Base-by-base conservation (phyloP, 2,113 vertebrate species). In the Erythrocebus patas region DNA sequence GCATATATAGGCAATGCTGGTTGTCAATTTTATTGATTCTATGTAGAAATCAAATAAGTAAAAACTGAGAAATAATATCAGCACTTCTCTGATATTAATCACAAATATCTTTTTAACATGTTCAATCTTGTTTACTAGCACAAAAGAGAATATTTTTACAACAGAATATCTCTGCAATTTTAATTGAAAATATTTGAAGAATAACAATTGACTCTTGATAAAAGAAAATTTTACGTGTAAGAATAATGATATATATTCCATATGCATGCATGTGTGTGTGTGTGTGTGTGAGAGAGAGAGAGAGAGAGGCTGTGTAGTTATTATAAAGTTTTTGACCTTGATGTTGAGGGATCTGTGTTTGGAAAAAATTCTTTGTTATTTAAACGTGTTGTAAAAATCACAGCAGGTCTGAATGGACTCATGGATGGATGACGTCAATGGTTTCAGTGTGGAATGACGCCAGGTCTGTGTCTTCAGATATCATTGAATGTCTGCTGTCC, bases 231-330 rank as follows among this genome's bases (percentile, higher is more conserved):
- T 18, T 16, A 90, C 50, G 7, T 73, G 12, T 82, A 68, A 57
- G 30, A 64, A 81, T 48, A 85, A 50, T 35, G 43, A 40, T 43
- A 76, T 8, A 43, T 43, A 55, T 57, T 43, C 22, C 6, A 3
- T 10, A 6, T 2, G 16, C 2, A 0, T 3, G 1, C 2, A 8
- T 5, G 5, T 38, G 32, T 10, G 32, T 45, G 72, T 35, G 20
- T 32, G 32, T 10, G 11, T n/a, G 38, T 27, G 32, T 80, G 38
- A 61, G 59, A 61, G 25, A 52, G 16, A 52, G 52, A 6, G 59
- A 64, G 27, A 64, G 61, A 64, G 25, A 83, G 30, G 32, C 3
- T 48, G 2, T 50, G 35, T 1, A 3, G 4, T 43, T 88, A 73
- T 27, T n/a, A 70, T 4, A 72, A 48, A 78, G 8, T 32, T 78